These are phyloP conservation scores for Yponomeuta cagnagella DNA, from an alignment of 2,888 invertebrate species.

Conservation along the genomic window DNA sequence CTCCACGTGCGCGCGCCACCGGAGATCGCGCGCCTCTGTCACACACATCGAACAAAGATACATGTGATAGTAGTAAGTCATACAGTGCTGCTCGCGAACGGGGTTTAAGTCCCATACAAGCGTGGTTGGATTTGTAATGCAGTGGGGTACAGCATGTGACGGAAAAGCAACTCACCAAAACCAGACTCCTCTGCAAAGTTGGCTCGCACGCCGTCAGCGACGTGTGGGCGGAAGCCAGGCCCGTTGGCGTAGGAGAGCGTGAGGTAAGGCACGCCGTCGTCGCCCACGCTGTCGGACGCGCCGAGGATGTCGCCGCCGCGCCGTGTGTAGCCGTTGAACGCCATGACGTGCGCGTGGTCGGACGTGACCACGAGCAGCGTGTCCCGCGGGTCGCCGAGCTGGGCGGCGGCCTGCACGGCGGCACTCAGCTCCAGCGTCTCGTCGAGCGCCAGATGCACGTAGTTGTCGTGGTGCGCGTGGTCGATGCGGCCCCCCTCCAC, in stretches of 20 bases:
- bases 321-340: slow-evolving; percentile 79
- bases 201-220: slow-evolving; percentile 36
- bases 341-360: slow-evolving; percentile 85
- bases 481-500: slow-evolving; percentile 83
- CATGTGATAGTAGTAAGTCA: too few relatives aligned
- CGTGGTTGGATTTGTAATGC: too few relatives aligned
- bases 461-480: slow-evolving; percentile 79
- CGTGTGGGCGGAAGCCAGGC: slow-evolving; percentile 54
- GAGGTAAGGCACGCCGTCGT: slow-evolving; percentile 63
- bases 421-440: slow-evolving; percentile 59
- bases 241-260: slow-evolving; percentile 79
- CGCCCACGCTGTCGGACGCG: slow-evolving; percentile 39
- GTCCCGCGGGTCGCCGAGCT: slow-evolving; percentile 68
- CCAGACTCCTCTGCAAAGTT: neutral
- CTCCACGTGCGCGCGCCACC: slow-evolving; percentile 50
- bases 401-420: slow-evolving; percentile 40
- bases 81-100: too few relatives aligned
- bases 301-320: slow-evolving; percentile 55
- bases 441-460: slow-evolving; percentile 81
- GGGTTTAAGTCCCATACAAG: too few relatives aligned
- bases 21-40: neutral
- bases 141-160: too few relatives aligned
- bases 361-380: slow-evolving; percentile 86
- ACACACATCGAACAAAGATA: neutral
- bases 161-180: too few relatives aligned